Base-by-base conservation (phyloP, 1,140 invertebrate genomes). In the Eurosta solidaginis region DNA sequence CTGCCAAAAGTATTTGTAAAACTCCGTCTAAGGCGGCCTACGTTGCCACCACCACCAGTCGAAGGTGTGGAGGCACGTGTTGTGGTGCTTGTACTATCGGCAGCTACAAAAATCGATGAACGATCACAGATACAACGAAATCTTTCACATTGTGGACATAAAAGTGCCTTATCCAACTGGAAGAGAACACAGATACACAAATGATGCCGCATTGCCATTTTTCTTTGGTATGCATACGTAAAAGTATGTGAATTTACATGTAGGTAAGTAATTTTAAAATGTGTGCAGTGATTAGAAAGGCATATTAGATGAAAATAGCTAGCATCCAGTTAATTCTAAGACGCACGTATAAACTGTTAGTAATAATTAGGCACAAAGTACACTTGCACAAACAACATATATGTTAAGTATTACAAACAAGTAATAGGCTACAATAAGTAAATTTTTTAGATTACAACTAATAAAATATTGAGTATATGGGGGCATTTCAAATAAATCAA, bases 151-250 rank as follows among this genome's bases (percentile, higher is more conserved):
- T 82, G 81, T 78, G 83, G 81, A 83, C 86, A 87, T 82, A 87
- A 81, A 80, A 87, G 81, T 78, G 84, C 83, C 80, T 84, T 85
- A 81, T 87, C 86, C 86, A 85, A 87, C 86, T 87, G 84, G 82
- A 87, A 87, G 33, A 81, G 63, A 78, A 79, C 73, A 76, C 76
- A 79, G 33, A 79, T 10, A 27, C 42, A 10, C n/a, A n/a, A n/a
- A 73, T 75, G 74, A 33, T 68, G 50, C 33, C n/a, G 45, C 29
- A 40, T 44, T 47, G 50, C 44, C 36, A 45, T 44, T 14, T 36
- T 74, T 36, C n/a, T n/a, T n/a, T n/a, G n/a, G n/a, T n/a, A n/a
- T n/a, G n/a, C n/a, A n/a, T n/a, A n/a, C n/a, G n/a, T n/a, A n/a
- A n/a, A n/a, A n/a, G n/a, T n/a, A n/a, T n/a, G n/a, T n/a, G 9